Conservation (phyloP, 1,140 invertebrate species). For the Tetranychus cinnabarinus region DNA sequence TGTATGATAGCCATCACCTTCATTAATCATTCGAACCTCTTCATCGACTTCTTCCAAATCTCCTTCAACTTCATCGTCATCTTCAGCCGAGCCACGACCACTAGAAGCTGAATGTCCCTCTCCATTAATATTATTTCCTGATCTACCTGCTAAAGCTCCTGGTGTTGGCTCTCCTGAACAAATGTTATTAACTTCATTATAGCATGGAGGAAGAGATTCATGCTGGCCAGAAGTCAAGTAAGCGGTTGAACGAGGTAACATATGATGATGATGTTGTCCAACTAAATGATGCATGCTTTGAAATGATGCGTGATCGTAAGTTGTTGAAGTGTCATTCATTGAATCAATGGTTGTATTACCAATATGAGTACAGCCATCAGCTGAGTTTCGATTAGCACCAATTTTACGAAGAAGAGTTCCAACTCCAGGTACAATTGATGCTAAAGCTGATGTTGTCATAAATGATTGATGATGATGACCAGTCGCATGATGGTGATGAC, state of each 20-base stretch:
- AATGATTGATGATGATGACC: too few species aligned
- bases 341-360: background rate
- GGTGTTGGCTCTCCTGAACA: background rate
- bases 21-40: constrained; percentile 92
- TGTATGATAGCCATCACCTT: constrained; percentile 27
- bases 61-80: constrained; percentile 42
- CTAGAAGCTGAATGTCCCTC: constrained; percentile 59
- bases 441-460: background rate
- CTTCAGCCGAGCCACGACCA: constrained; percentile 78
- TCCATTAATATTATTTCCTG: background rate
- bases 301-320: background rate
- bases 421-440: background rate
- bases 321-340: background rate
- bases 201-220: constrained; percentile 5
- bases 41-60: constrained; percentile 44
- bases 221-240: background rate
- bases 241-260: background rate
- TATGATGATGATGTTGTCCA: background rate
- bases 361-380: background rate
- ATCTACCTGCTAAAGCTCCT: background rate
- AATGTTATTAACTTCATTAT: constrained; percentile 3
- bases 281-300: too few species aligned
- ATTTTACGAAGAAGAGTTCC: background rate
- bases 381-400: background rate
- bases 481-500: too few species aligned